Conservation (phyloP, 2,113 vertebrate genomes). For the Morone chrysops region DNA sequence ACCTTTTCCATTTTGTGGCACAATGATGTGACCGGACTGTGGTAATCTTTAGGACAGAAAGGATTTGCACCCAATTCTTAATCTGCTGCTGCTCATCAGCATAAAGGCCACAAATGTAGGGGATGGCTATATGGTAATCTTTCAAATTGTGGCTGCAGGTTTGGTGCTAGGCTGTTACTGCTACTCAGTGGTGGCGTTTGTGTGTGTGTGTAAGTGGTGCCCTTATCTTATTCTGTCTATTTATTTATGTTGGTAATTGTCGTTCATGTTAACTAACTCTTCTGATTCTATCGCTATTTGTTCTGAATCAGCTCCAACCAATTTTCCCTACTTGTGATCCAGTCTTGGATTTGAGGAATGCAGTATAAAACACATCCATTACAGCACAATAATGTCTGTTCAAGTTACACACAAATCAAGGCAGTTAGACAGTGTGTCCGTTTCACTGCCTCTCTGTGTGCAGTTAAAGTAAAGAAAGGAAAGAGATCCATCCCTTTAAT, state of each 20-base stretch:
- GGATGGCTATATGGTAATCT: not conserved
- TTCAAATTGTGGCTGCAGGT: not conserved
- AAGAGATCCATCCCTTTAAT: constrained; percentile 74
- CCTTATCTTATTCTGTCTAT: not conserved
- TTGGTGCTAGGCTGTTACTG: not conserved
- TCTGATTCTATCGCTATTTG: not conserved
- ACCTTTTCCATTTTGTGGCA: too few relatives aligned
- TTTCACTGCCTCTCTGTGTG: constrained; percentile 43
- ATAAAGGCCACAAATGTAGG: not conserved
- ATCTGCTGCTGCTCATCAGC: not conserved
- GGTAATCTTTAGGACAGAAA: not conserved
- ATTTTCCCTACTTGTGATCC: not conserved
- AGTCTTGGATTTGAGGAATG: constrained; percentile 8
- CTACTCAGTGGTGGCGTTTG: not conserved
- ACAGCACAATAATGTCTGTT: constrained; percentile 21
- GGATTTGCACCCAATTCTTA: not conserved
- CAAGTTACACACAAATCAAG: constrained; percentile 64
- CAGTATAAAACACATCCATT: constrained; percentile 1
- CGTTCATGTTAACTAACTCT: not conserved
- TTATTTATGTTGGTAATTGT: not conserved
- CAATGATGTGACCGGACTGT: not conserved
- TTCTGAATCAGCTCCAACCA: not conserved
- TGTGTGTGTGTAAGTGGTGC: not conserved
- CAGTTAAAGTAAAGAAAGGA: constrained; percentile 65
- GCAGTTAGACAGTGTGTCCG: constrained; percentile 20